Base-by-base conservation (phyloP, 2,113 vertebrate genomes). In the Cyanocitta stelleri region DNA sequence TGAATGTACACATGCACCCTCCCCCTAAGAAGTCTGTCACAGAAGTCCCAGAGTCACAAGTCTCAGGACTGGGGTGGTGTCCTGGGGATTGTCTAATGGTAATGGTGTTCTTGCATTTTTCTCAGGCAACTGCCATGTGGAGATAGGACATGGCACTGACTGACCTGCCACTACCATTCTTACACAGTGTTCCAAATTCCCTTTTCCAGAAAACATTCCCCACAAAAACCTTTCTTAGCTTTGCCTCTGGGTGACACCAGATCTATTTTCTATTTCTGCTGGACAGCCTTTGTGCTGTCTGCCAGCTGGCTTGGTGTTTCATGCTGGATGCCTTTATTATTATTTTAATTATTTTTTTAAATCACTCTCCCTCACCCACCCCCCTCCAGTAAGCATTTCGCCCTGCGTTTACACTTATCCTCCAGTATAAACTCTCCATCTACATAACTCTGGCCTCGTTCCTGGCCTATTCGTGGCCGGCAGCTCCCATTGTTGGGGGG, bases 401-500 rank as follows among this genome's bases (percentile, higher is more conserved):
- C 49, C 46, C 27, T 6, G 9, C 43, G 2, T 63, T 84, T 68
- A 37, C 56, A 11, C 64, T 86, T 71, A 22, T 62, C 74, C 55
- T 88, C 29, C 75, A 73, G 49, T 58, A 26, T 79, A 73, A 77
- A 1, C 32, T 44, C 63, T 59, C 39, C 51, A 14, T 13, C 29
- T 29, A 14, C 66, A 16, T 33, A 56, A 9, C 85, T 64, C 61
- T 37, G 77, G 44, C 79, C 75, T 83, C 4, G 17, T 9, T 61
- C 51, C 71, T 43, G 74, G 30, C 37, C 80, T 51, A 32, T 49
- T 62, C 18, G 39, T 4, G 39, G 67, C 72, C 32, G 3, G 68
- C 87, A 77, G 76, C 87, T 90, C 95, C 92, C 80, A 72, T 95
- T 89, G 95, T 90, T n/a, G 37, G 73, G 52, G 66, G 4, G 81